Evolutionary conservation across 2,888 invertebrate species (phyloP).

Genomic region (Arrhopalites spinosus): DNA sequence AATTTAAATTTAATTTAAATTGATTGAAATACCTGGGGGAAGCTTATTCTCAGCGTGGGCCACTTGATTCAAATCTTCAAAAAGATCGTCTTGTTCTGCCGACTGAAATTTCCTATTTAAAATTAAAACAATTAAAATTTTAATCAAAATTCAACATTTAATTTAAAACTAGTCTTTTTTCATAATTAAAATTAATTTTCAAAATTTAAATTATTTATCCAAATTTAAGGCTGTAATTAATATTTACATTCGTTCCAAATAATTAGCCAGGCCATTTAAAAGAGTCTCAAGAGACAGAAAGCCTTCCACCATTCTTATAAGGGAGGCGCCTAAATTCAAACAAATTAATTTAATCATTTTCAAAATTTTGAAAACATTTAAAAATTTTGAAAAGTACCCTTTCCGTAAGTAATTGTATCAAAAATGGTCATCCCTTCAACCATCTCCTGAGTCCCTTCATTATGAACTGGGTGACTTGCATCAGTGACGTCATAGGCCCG

Average conservation of each 20-base stretch:
- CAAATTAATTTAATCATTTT: background rate
- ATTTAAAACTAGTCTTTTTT: too few species aligned
- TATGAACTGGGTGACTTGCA: constrained; percentile 36
- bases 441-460: background rate
- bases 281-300: constrained; percentile 11
- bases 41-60: constrained; percentile 35
- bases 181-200: too few species aligned
- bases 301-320: constrained; percentile 31
- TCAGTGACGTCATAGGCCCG: too few species aligned
- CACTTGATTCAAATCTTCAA: constrained; percentile 30
- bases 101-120: constrained; percentile 38
- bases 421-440: constrained; percentile 12
- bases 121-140: too few species aligned
- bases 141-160: too few species aligned
- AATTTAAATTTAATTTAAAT: too few species aligned
- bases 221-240: too few species aligned
- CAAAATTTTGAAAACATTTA: background rate
- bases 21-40: too few species aligned
- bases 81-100: constrained; percentile 51
- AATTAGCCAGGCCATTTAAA: background rate
- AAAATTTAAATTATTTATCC: too few species aligned
- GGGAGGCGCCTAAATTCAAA: constrained; percentile 58
- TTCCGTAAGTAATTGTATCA: background rate
- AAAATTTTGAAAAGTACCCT: background rate
- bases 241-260: background rate